phyloP scores from a whole-genome alignment of 1,140 invertebrate species.

The Protaetia brevitarsis region DNA sequence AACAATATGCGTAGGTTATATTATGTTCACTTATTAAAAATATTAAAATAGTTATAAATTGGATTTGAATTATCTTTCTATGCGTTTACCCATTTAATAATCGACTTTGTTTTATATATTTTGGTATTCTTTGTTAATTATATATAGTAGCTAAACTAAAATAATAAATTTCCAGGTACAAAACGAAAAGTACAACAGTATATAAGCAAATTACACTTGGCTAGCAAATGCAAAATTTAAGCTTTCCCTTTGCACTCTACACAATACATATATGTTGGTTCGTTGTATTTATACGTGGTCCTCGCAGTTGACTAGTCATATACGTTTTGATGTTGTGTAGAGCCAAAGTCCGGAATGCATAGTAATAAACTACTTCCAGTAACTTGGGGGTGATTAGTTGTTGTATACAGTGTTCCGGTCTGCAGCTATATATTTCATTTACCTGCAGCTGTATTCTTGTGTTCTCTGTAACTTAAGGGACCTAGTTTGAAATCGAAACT shows the following conservation, averaged over 20 bases:
- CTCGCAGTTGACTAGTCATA: background rate
- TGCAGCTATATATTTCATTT: background rate
- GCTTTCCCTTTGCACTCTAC: background rate
- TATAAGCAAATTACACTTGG: background rate
- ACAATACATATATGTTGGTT: too few species aligned
- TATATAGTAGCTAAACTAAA: too few species aligned
- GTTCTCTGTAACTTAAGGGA: background rate
- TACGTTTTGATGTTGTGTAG: background rate
- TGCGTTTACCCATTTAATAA: too few species aligned
- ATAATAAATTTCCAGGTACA: too few species aligned
- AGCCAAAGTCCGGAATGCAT: background rate
- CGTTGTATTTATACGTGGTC: too few species aligned
- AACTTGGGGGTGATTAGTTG: background rate
- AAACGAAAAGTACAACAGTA: too few species aligned
- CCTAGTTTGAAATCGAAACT: background rate
- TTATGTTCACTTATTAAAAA: too few species aligned
- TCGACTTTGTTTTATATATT: too few species aligned
- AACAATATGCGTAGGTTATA: too few species aligned
- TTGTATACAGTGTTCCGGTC: background rate
- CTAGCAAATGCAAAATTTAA: background rate
- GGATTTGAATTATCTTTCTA: too few species aligned
- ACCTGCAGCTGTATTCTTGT: conserved; percentile 12
- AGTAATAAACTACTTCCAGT: background rate
- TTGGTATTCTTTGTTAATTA: too few species aligned
- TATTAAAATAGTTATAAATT: too few species aligned